A percentile compares a stretch with the other conserved stretches of the same genome.
Conservation (phyloP, 2,888 invertebrate genomes). For the Tuta absoluta region DNA sequence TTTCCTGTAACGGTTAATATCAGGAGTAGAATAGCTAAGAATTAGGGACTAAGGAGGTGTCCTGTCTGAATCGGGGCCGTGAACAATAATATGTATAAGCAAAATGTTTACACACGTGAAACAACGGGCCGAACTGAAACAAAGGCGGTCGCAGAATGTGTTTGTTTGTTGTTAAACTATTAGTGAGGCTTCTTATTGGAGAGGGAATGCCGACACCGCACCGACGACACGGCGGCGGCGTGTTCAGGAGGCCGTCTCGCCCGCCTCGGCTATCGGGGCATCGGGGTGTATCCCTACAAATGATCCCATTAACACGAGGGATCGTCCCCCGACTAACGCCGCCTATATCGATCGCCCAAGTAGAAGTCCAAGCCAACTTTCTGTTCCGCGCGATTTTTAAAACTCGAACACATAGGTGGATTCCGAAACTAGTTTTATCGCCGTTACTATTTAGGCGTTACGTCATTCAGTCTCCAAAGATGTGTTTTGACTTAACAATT, state of each 20-base stretch:
- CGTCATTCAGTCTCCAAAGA: conserved; percentile 26
- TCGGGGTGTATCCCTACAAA: conserved; percentile 48
- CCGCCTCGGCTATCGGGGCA: conserved; percentile 6
- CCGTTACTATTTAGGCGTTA: conserved; percentile 17
- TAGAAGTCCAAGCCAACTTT: conserved; percentile 17
- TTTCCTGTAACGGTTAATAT: no score
- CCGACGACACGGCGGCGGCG: background rate
- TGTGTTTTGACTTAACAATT: conserved; percentile 27
- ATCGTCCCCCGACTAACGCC: conserved; percentile 54
- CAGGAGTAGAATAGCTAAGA: no score
- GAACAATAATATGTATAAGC: background rate
- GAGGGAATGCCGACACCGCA: background rate
- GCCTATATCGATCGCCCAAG: conserved; percentile 55
- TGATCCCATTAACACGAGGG: conserved; percentile 62
- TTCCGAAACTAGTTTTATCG: conserved; percentile 19
- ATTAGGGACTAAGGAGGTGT: no score
- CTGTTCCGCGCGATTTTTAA: conserved; percentile 5
- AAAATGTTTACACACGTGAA: conserved; percentile 14
- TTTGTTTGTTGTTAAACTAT: conserved; percentile 14
- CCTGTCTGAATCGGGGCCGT: no score
- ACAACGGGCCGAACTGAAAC: background rate
- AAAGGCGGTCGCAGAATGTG: conserved; percentile 8
- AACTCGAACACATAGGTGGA: background rate
- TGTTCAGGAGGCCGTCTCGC: conserved; percentile 28
- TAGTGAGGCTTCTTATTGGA: conserved; percentile 20